Evolutionary conservation across 2,113 vertebrate species (phyloP), one percentile per base, ranked within the genome.

Genomic region (Nycticebus coucang): DNA sequence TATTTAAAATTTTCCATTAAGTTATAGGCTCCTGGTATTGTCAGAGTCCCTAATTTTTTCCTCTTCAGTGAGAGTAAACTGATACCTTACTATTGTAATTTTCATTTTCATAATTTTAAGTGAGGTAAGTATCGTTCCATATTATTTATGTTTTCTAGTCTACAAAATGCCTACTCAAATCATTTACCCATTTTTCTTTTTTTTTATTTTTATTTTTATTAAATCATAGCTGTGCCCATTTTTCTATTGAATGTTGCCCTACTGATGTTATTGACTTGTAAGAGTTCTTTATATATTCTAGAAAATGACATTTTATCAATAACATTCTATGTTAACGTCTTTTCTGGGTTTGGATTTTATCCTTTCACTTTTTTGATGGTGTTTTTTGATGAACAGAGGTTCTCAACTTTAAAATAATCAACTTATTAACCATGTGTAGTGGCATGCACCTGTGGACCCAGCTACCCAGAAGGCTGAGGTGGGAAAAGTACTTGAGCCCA

Each of bases 271-370:
- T 81, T 85, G 28, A 91, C 72, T 92, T 78, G 35, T 71, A 62
- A 68, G n/a, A 28, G 55, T 79, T 94, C 19, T 88, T 94, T 78
- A 50, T 45, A 92, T 85, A 45, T 62, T 50, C n/a, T 78, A 71
- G 18, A 87, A 87, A 83, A 77, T 82, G 33, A 62, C 45, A 78
- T 22, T 69, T 90, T 68, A 57, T 80, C 89, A 81, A 35, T 81
- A 85, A 89, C 77, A 60, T 14, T 1, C 4, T 62, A 74, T 79
- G 53, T 89, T 10, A 90, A 19, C 69, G 75, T 60, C 7, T 94
- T 85, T 93, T 86, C n/a, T 30, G 81, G 71, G 59, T 89, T 94
- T 96, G 26, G 6, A 11, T 53, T 9, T 80, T 74, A 92, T 59
- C 30, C 87, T 84, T 64, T 84, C 24, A 59, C 13, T 94, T 53